These are phyloP conservation scores for Catonia carolina DNA, from an alignment of 2,888 invertebrate genomes.

Conservation along the genomic window DNA sequence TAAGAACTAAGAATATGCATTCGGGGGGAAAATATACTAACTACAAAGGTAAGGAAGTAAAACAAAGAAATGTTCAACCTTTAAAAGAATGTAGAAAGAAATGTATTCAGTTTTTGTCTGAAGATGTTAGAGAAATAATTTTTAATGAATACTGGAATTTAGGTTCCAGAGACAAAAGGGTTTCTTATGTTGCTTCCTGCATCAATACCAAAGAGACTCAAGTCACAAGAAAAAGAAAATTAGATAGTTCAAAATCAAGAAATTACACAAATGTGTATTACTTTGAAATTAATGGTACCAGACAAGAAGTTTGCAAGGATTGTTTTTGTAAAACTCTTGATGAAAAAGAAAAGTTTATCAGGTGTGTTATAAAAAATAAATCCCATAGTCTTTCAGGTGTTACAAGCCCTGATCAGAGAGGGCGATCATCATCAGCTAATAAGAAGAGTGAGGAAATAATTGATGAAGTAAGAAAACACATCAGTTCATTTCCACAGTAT, in stretches of 20 bases:
- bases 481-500: constrained; percentile 9
- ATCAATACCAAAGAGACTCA: not conserved
- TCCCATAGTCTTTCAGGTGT: not conserved
- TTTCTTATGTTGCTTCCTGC: constrained; percentile 6
- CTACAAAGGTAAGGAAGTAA: constrained; percentile 5
- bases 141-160: constrained; percentile 21
- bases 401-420: constrained; percentile 16
- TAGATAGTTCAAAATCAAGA: not conserved
- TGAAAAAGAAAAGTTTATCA: constrained; percentile 22
- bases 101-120: not conserved
- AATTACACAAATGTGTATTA: not conserved
- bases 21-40: not conserved
- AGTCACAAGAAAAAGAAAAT: constrained; percentile 9
- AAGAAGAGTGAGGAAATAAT: constrained; percentile 1
- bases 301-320: constrained; percentile 1
- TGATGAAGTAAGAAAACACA: constrained; percentile 14
- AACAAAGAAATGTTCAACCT: not conserved
- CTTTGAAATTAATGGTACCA: not conserved
- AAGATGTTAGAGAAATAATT: constrained; percentile 5
- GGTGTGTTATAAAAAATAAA: constrained; percentile 11
- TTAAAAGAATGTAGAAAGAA: constrained; percentile 8
- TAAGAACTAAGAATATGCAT: not conserved
- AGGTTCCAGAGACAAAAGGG: constrained; percentile 16
- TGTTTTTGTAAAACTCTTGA: constrained; percentile 20
- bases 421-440: not conserved